Conservation (phyloP, 2,797 vertebrate species). For the Scarus forsteni region DNA sequence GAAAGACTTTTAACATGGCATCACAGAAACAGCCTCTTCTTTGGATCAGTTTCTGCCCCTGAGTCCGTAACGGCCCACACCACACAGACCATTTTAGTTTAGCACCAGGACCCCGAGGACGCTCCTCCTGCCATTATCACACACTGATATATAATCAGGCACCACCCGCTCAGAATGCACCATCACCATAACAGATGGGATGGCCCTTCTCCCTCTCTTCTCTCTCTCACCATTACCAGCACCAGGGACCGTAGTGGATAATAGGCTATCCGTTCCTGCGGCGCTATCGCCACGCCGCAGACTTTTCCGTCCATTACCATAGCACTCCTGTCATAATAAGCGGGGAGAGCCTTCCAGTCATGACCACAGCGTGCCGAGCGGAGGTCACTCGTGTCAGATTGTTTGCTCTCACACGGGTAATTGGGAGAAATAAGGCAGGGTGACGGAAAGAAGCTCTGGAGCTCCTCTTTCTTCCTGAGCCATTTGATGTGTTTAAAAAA, state of each 20-base stretch:
- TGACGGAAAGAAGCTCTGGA: slow-evolving; percentile 29
- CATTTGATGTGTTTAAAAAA: slow-evolving; percentile 16
- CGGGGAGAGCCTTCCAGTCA: slow-evolving; percentile 65
- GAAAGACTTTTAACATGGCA: no score
- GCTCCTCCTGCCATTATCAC: slow-evolving; percentile 48
- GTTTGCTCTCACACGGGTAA: slow-evolving; percentile 67
- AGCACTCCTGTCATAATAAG: slow-evolving; percentile 73
- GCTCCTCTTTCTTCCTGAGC: slow-evolving; percentile 32
- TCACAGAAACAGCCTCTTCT: not conserved
- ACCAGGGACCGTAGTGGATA: slow-evolving; percentile 61
- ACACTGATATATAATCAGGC: slow-evolving; percentile 58
- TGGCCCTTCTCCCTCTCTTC: slow-evolving; percentile 13
- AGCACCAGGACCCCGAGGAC: slow-evolving; percentile 49
- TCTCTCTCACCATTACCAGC: slow-evolving; percentile 63
- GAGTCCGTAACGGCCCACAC: slow-evolving; percentile 7
- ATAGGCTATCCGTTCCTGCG: slow-evolving; percentile 65
- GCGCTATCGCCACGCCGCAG: slow-evolving; percentile 67
- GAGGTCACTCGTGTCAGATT: slow-evolving; percentile 70
- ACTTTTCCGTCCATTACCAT: slow-evolving; percentile 72
- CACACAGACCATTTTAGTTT: slow-evolving; percentile 25
- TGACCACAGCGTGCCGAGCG: slow-evolving; percentile 57
- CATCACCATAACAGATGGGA: slow-evolving; percentile 71
- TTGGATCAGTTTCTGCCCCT: slow-evolving; percentile 35
- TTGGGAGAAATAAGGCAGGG: slow-evolving; percentile 64
- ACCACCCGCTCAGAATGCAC: slow-evolving; percentile 59